Evolutionary conservation across 23 tunicate species (phyloP), one percentile per base, ranked within the genome.

Genomic region (Styela plicata): DNA sequence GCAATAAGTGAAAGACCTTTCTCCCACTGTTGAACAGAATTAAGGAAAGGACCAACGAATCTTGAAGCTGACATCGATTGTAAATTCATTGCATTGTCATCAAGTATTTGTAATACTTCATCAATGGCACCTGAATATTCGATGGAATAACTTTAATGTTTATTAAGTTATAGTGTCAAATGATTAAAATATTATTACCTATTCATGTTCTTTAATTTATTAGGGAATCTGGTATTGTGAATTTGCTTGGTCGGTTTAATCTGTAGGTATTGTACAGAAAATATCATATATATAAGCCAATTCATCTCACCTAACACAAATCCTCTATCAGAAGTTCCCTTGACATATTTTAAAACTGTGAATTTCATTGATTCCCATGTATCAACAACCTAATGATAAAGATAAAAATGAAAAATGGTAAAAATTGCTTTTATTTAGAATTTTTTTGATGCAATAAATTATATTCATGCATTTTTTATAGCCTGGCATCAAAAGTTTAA

Each of bases 331-430:
- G 86, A 90, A 28, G 98, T 94, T 73, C 98, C 98, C 74, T 94
- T 94, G 83, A 86, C 71, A 52, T 94, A 94, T 62, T 94, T 94
- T 17, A 79, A 73, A 29, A 94, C 90, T 1, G 91, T 77, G 70
- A 94, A 94, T 80, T 89, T 94, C 91, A 94, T 89, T n/a, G 74
- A 73, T 67, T 94, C 98, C 98, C 98, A 94, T 26, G 95, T 89
- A 29, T 94, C 98, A 3, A 89, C 89, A 21, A 93, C 98, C 98
- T 93, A 80, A n/a, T 74, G 19, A 21, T 0, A n/a, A n/a, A n/a
- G n/a, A n/a, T n/a, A n/a, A n/a, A n/a, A n/a, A n/a, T n/a, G n/a
- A n/a, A n/a, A n/a, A n/a, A n/a, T n/a, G n/a, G n/a, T n/a, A n/a
- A n/a, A n/a, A n/a, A n/a, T n/a, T n/a, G n/a, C n/a, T n/a, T n/a